Evolutionary conservation across 2,888 invertebrate species (phyloP).

Genomic region (Mesochorus sp.): DNA sequence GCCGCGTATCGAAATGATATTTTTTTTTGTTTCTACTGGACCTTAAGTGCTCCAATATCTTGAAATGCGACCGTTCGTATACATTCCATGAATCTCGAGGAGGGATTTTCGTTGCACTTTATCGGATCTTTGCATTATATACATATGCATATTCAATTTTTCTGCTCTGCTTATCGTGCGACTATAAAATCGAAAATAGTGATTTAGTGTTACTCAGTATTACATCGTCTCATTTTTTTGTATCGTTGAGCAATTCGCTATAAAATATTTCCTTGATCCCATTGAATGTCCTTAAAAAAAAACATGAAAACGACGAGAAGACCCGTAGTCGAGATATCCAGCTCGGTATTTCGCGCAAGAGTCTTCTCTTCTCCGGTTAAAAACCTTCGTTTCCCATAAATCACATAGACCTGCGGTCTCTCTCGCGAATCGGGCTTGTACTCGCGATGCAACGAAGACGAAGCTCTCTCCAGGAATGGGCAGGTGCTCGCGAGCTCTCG

Average conservation of each 20-base stretch:
- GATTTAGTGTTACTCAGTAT: neutral
- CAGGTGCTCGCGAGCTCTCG: slow-evolving; percentile 76
- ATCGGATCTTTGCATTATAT: neutral
- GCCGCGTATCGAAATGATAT: slow-evolving; percentile 38
- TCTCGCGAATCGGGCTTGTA: slow-evolving; percentile 28
- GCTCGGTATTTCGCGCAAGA: slow-evolving; percentile 8
- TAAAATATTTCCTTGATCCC: no score
- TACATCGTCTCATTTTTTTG: neutral
- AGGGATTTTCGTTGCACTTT: slow-evolving; percentile 11
- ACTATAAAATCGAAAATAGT: slow-evolving; percentile 5
- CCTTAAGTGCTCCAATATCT: slow-evolving; percentile 49
- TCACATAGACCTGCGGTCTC: slow-evolving; percentile 38
- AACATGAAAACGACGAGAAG: neutral
- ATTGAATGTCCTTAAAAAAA: no score
- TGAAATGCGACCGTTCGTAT: slow-evolving; percentile 11
- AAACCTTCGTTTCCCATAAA: slow-evolving; percentile 56
- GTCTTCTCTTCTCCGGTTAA: neutral
- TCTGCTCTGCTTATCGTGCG: neutral
- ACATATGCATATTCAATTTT: neutral
- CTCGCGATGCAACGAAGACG: slow-evolving; percentile 42
- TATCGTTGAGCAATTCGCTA: no score
- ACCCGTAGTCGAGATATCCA: neutral
- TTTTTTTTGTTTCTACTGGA: slow-evolving; percentile 16
- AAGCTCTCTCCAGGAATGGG: slow-evolving; percentile 75
- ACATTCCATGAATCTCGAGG: neutral